Conservation (phyloP, 2,888 invertebrate genomes). For the Pyrrhia umbra region DNA sequence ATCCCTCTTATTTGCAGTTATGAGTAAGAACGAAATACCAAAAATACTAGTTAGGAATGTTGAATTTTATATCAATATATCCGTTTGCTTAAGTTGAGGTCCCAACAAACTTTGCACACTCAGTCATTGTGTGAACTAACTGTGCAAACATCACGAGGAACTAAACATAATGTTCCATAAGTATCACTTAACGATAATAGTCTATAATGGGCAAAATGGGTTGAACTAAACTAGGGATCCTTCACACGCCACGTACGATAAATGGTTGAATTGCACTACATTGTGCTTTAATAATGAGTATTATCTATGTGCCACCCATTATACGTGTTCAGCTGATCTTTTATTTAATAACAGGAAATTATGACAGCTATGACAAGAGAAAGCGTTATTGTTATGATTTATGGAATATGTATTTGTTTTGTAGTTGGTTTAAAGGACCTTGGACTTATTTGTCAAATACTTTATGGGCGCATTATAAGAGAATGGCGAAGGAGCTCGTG, state of each 20-base stretch:
- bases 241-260: conserved; percentile 63
- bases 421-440: conserved; percentile 2
- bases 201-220: conserved; percentile 49
- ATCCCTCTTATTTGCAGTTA: neutral
- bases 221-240: conserved; percentile 49
- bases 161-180: conserved; percentile 31
- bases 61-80: neutral
- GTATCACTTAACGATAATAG: conserved; percentile 43
- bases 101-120: neutral
- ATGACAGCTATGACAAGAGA: conserved; percentile 70
- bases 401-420: conserved; percentile 22
- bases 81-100: neutral
- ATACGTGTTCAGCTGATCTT: conserved; percentile 56
- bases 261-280: conserved; percentile 65
- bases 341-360: conserved; percentile 72
- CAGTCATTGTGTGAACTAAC: conserved; percentile 13
- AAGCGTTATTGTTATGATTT: conserved; percentile 55
- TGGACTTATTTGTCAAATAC: too few relatives aligned
- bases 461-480: too few relatives aligned
- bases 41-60: neutral
- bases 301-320: conserved; percentile 60
- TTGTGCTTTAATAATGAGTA: conserved; percentile 72
- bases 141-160: conserved; percentile 24
- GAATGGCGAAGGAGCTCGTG: too few relatives aligned
- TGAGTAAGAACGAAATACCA: neutral